Conservation (phyloP, 2,113 vertebrate genomes). For the Engystomops pustulosus region DNA sequence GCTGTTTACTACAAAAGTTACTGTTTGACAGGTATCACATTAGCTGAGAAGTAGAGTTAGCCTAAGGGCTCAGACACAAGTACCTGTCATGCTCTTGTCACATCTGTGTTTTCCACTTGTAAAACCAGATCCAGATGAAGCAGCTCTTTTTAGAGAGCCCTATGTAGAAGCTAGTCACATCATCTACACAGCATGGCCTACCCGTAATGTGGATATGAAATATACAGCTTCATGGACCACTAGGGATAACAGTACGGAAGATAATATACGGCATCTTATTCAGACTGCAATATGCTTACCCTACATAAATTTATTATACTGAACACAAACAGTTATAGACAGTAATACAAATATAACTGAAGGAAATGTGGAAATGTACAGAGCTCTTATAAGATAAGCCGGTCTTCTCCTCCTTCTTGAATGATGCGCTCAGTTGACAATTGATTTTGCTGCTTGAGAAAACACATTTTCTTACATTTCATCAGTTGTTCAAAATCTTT, state of each 20-base stretch:
- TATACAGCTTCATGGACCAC: not conserved
- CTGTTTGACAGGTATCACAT: not conserved
- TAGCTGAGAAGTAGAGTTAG: not conserved
- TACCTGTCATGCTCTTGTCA: not conserved
- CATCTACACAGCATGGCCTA: not conserved
- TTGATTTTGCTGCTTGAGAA: slow-evolving; percentile 86
- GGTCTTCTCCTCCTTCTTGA: slow-evolving; percentile 91
- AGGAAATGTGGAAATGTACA: not conserved
- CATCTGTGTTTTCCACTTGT: not conserved
- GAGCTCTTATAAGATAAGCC: slow-evolving; percentile 80
- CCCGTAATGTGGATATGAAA: not conserved
- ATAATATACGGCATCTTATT: not conserved
- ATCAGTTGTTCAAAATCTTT: slow-evolving; percentile 88
- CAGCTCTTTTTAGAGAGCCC: not conserved
- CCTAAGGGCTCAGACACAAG: not conserved
- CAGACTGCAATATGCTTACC: too few species aligned
- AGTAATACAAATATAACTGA: not conserved
- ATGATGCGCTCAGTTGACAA: slow-evolving; percentile 86
- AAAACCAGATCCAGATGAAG: not conserved
- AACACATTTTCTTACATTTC: slow-evolving; percentile 92
- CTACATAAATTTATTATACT: not conserved
- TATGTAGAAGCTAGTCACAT: not conserved
- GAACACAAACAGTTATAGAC: not conserved
- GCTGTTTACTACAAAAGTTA: not conserved
- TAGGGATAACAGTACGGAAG: not conserved